Evolutionary conservation across 2,888 invertebrate genomes (phyloP).

Genomic region (Calliopum simillimum): DNA sequence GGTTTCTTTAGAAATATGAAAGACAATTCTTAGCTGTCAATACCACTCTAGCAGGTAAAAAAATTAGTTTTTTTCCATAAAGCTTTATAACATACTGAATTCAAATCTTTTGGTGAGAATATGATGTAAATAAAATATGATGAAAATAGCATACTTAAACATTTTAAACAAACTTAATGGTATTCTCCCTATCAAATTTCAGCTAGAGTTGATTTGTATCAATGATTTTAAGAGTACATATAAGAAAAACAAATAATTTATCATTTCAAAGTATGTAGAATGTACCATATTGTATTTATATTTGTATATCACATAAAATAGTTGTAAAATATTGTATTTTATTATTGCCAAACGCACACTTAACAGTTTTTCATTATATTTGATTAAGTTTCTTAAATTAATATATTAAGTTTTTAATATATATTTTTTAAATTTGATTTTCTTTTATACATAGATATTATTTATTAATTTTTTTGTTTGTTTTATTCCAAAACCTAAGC

Average conservation of each 20-base stretch:
- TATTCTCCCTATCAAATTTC: constrained; percentile 17
- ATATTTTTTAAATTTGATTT: constrained; percentile 16
- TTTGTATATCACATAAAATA: background rate
- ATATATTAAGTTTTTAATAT: constrained; percentile 22
- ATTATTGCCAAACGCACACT: constrained; percentile 20
- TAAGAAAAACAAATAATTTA: constrained; percentile 1
- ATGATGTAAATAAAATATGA: too few species aligned
- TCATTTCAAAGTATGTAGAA: background rate
- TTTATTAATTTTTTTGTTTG: constrained; percentile 16
- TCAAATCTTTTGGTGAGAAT: too few species aligned
- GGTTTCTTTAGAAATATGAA: too few species aligned
- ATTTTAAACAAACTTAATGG: background rate
- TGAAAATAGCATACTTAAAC: background rate
- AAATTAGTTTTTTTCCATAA: too few species aligned
- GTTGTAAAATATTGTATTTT: constrained; percentile 25
- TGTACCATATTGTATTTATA: constrained; percentile 1
- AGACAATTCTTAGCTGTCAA: too few species aligned
- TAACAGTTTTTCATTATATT: constrained; percentile 14
- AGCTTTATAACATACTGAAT: too few species aligned
- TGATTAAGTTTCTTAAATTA: constrained; percentile 7
- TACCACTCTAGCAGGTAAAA: too few species aligned
- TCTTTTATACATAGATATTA: background rate
- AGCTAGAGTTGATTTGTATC: constrained; percentile 41
- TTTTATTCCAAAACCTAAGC: constrained; percentile 28
- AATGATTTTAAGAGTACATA: constrained; percentile 24